Evolutionary conservation across 1,140 invertebrate genomes (phyloP), one percentile per base, ranked within the genome.

Genomic region (Wasmannia auropunctata): DNA sequence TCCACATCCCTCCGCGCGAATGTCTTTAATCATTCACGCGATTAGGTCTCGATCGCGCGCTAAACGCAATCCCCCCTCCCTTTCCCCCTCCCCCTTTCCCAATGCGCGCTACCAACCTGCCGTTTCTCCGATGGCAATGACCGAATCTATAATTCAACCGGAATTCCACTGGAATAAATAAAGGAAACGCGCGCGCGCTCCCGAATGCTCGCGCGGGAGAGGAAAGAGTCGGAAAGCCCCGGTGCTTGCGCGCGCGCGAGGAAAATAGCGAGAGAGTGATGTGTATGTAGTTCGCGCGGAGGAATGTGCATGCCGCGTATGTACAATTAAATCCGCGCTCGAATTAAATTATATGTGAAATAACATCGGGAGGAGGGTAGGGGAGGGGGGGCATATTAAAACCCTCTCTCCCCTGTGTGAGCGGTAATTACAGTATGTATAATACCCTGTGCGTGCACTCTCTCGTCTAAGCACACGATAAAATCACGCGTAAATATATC

Each of bases 111-210:
- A n/a, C n/a, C 58, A 34, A 65, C 56, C 56, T 22, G 11, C 40
- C 87, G 75, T 90, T 85, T 84, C 69, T 56, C 40, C 28, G 56
- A 63, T 69, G 72, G 85, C 86, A 87, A 90, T 90, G 88, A 77
- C 69, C 58, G 58, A 63, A 75, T 90, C 62, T 72, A 90, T 90
- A 90, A 90, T 90, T 90, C 87, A 89, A 83, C 14, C 43, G 56
- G 49, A 74, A 54, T 74, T 74, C 85, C 79, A 74, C 76, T 84
- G 88, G 70, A 51, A 60, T 74, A 76, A 79, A 84, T 79, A 87
- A 90, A 56, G 81, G 25, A 51, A 56, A 37, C 67, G 10, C 4
- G 25, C 25, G 19, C 51, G n/a, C 7, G n/a, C 46, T 14, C 7
- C 2, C 43, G 14, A 0, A 43, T 2, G 14, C 10, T 2, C 10